Conservation (phyloP, 1,140 invertebrate genomes). For the Brachionus sp. region DNA sequence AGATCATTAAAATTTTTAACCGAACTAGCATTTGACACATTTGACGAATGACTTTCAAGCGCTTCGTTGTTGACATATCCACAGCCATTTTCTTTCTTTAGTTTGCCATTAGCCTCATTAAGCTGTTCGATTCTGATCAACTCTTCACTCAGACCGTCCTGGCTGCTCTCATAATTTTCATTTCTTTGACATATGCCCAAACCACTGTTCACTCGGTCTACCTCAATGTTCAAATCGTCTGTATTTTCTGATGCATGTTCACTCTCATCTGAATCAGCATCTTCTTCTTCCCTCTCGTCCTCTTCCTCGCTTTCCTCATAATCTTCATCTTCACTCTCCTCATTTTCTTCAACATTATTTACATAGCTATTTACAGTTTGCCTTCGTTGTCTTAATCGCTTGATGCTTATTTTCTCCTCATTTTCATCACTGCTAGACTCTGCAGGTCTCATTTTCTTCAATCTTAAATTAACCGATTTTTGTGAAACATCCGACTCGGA, state of each 20-base stretch:
- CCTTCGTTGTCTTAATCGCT: background rate
- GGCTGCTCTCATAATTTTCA: background rate
- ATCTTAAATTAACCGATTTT: background rate
- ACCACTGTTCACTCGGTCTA: background rate
- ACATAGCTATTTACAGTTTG: conserved; percentile 22
- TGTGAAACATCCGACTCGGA: background rate
- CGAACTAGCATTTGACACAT: background rate
- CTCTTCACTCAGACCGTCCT: background rate
- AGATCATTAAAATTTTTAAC: background rate
- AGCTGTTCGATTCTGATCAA: background rate
- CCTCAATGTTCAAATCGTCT: background rate
- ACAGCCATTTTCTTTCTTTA: background rate
- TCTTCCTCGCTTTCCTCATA: conserved; percentile 48
- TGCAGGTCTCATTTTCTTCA: background rate
- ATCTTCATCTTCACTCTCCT: conserved; percentile 39
- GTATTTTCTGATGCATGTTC: conserved; percentile 45
- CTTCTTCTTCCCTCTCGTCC: conserved; percentile 52
- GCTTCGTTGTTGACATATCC: background rate
- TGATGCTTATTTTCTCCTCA: background rate
- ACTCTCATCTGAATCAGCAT: conserved; percentile 51
- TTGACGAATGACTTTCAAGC: background rate
- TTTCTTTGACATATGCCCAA: background rate
- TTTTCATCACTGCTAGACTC: background rate
- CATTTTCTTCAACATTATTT: conserved; percentile 44
- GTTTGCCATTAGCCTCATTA: background rate